These are phyloP conservation scores for Neoniphon sammara DNA, from an alignment of 2,797 vertebrate species.

Conservation along the genomic window DNA sequence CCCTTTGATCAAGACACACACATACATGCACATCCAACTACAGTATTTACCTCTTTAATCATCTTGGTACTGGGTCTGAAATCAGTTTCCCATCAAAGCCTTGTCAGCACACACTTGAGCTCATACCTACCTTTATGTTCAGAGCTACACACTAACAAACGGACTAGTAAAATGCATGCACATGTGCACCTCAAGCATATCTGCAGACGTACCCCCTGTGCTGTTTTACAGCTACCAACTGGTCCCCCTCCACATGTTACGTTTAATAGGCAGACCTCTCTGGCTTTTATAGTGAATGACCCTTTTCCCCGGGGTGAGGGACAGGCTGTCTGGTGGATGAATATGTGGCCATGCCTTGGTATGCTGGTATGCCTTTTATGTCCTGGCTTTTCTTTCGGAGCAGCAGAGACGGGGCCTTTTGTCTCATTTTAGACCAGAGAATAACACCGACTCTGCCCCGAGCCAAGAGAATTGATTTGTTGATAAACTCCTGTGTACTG, in stretches of 20 bases:
- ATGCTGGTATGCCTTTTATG: constrained; percentile 75
- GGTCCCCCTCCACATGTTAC: constrained; percentile 47
- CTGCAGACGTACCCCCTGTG: constrained; percentile 43
- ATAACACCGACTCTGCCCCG: constrained; percentile 24
- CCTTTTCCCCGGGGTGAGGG: constrained; percentile 47
- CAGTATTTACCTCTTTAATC: constrained; percentile 31
- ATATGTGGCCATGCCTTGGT: constrained; percentile 62
- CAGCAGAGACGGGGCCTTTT: constrained; percentile 20
- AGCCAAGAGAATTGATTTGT: constrained; percentile 50
- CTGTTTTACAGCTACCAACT: constrained; percentile 49
- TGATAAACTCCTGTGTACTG: constrained; percentile 58
- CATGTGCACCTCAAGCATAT: constrained; percentile 13
- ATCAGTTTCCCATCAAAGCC: constrained; percentile 50
- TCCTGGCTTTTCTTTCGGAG: constrained; percentile 30
- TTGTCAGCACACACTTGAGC: not conserved
- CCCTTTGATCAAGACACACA: constrained; percentile 58
- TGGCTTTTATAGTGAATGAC: constrained; percentile 45
- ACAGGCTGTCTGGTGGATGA: constrained; percentile 49
- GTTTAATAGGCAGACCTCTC: constrained; percentile 61
- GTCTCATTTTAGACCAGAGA: constrained; percentile 19
- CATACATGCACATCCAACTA: constrained; percentile 27
- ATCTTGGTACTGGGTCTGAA: constrained; percentile 10
- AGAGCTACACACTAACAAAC: constrained; percentile 35
- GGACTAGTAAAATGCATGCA: constrained; percentile 40
- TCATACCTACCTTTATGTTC: constrained; percentile 41